Base-by-base conservation (phyloP, 2,888 invertebrate genomes). In the Cosmopolites sordidus region DNA sequence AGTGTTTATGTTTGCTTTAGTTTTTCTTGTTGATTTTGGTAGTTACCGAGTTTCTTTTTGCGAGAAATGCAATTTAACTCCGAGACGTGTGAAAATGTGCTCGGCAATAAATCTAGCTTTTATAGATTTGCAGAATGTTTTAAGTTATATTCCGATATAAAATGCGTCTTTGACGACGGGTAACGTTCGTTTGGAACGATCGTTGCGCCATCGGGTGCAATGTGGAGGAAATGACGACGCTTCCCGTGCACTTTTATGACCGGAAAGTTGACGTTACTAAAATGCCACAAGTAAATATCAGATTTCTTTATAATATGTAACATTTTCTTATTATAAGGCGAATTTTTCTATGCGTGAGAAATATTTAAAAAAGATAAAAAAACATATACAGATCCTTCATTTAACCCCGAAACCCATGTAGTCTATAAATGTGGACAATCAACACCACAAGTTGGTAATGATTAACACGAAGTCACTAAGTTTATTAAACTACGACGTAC, bases 21-120 rank as follows among this genome's bases (percentile, higher is more conserved):
- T 48, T 48, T 41, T 48, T 43, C 40, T 33, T 54, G 54, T 54
- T 54, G 41, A 54, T 45, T 54, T 48, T 40, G 29, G 48, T 46
- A 45, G 45, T 54, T 54, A 49, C 16, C 16, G 37, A 49, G 15
- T 53, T 44, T 46, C 22, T 33, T 33, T 33, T 11, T 4, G 11
- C 33, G 33, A 33, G 33, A 33, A 33, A 11, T 33, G 33, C 33
- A 33, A 12, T 12, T 33, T 33, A 12, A 3, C 12, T 33, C 11
- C 12, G 11, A 11, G 33, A 33, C 33, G 33, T n/a, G 33, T n/a
- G 12, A 33, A 33, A 33, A 12, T 12, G 33, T 12, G 12, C 33
- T 4, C 33, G 33, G 33, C 33, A 12, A 33, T 33, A 33, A 33
- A 33, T 33, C 12, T n/a, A n/a, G 22, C 12, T 33, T 33, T 33